These are phyloP conservation scores for Palythoa grandis DNA, from an alignment of 92 coral and sea anemone species.

Conservation along the genomic window DNA sequence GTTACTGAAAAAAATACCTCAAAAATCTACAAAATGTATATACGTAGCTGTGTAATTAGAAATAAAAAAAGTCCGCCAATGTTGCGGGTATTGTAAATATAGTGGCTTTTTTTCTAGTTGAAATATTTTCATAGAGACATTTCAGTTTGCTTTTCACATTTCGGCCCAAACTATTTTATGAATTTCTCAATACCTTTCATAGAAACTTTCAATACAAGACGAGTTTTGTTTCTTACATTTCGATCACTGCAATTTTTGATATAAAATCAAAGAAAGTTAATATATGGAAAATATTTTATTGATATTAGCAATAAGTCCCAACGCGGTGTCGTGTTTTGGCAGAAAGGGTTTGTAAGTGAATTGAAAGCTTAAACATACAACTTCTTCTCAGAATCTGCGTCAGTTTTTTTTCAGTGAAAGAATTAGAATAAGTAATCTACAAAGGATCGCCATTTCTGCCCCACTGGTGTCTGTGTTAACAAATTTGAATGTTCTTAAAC, in stretches of 20 bases:
- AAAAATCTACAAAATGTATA: too few relatives aligned
- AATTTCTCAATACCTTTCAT: not conserved
- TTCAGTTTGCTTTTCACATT: not conserved
- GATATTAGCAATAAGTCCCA: not conserved
- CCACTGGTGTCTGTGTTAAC: too few relatives aligned
- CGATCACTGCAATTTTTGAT: not conserved
- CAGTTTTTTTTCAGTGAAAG: too few relatives aligned
- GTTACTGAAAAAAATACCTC: too few relatives aligned
- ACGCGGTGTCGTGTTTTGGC: not conserved
- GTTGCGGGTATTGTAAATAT: conserved; percentile 10
- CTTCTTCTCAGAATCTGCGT: too few relatives aligned
- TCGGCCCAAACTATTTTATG: not conserved
- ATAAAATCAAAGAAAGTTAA: not conserved
- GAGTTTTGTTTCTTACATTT: not conserved
- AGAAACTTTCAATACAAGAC: not conserved
- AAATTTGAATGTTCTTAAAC: too few relatives aligned
- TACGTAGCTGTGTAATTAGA: too few relatives aligned
- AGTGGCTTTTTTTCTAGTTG: not conserved
- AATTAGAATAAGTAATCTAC: too few relatives aligned
- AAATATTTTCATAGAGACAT: conserved; percentile 2
- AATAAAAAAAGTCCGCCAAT: not conserved
- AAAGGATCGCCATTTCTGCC: too few relatives aligned
- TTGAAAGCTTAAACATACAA: too few relatives aligned
- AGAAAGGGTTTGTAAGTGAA: not conserved
- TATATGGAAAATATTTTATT: not conserved